Percentiles rank a stretch among this genome's conserved stretches.
These are phyloP conservation scores for Elanoides forficatus DNA, from an alignment of 2,113 vertebrate genomes.

Conservation along the genomic window DNA sequence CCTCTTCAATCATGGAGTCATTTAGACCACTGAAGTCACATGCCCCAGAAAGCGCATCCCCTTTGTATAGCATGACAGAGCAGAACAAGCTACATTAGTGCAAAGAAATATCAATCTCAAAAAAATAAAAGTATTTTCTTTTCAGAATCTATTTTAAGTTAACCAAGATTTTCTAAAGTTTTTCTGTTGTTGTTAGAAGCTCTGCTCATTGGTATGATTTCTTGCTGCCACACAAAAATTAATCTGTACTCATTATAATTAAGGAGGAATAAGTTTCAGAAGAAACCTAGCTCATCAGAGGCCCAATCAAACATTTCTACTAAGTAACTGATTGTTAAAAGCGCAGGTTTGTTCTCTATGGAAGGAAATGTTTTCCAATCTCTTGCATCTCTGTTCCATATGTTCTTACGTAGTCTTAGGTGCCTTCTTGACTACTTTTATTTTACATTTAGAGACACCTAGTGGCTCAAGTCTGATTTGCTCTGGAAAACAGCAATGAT, in stretches of 20 bases:
- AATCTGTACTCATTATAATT: not conserved
- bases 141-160: not conserved
- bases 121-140: not conserved
- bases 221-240: not conserved
- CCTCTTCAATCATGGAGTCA: not conserved
- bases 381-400: not conserved
- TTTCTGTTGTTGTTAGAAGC: not conserved
- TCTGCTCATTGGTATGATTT: not conserved
- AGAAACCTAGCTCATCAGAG: not conserved
- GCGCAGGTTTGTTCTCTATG: accelerated
- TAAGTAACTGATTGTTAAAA: not conserved
- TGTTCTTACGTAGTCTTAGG: accelerated
- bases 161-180: not conserved
- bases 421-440: not conserved
- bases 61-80: not conserved
- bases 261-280: not conserved
- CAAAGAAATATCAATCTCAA: not conserved
- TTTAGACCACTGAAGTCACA: not conserved
- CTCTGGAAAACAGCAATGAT: not conserved
- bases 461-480: not conserved
- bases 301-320: not conserved
- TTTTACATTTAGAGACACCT: conserved; percentile 6
- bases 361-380: not conserved
- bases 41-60: accelerated
- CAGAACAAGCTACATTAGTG: not conserved